These are phyloP conservation scores for Oreohelix idahoensis DNA, from an alignment of 1,140 invertebrate genomes.

Conservation along the genomic window DNA sequence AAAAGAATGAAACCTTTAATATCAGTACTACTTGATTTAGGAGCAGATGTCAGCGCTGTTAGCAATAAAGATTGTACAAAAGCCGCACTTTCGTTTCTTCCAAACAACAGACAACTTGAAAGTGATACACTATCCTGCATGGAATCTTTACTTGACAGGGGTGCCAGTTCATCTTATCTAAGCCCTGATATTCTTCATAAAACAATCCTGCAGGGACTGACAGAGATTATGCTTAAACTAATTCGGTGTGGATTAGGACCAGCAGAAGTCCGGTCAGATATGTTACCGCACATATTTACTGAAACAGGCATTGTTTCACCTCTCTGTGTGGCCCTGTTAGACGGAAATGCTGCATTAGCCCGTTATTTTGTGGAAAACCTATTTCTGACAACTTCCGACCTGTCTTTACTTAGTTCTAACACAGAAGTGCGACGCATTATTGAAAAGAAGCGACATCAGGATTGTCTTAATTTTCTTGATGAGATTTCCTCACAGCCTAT, in stretches of 20 bases:
- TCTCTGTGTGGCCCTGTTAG: background rate
- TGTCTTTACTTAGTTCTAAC: background rate
- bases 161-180: background rate
- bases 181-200: background rate
- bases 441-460: background rate
- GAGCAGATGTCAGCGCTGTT: conserved; percentile 1
- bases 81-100: background rate
- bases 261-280: background rate
- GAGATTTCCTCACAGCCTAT: background rate
- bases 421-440: background rate
- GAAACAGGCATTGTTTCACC: background rate
- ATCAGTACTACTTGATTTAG: background rate
- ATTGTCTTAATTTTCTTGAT: background rate
- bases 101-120: background rate
- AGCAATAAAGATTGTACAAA: background rate
- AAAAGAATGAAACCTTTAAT: background rate
- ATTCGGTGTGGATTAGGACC: conserved; percentile 4
- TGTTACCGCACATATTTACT: no score
- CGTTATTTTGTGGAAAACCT: background rate
- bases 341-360: background rate
- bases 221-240: background rate
- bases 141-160: background rate
- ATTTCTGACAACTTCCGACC: background rate
- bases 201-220: background rate
- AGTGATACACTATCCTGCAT: background rate